Percentiles rank a stretch among this genome's conserved stretches.
phyloP scores from a whole-genome alignment of 2,888 invertebrate genomes.

The Lottia gigantea region DNA sequence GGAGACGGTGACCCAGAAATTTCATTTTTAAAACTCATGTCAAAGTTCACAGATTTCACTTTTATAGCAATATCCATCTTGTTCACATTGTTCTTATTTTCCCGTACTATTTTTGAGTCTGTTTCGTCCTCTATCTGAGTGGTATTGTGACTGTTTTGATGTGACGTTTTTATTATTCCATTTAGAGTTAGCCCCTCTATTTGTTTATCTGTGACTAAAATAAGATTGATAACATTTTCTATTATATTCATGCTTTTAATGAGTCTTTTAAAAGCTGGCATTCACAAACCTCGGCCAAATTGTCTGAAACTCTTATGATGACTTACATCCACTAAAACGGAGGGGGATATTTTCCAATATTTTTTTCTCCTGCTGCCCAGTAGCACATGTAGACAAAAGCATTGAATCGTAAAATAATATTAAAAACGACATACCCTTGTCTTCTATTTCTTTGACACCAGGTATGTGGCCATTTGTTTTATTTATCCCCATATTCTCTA shows the following conservation, averaged over 20 bases:
- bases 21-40: neutral
- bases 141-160: neutral
- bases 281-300: too few species aligned
- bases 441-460: constrained; percentile 31
- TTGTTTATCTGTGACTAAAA: too few species aligned
- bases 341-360: too few species aligned
- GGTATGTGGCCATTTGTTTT: constrained; percentile 32
- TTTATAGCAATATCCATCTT: neutral
- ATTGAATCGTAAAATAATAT: too few species aligned
- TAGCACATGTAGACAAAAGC: too few species aligned
- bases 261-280: too few species aligned
- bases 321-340: too few species aligned
- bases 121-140: neutral
- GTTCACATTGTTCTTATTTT: constrained; percentile 11
- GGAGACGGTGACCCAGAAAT: neutral
- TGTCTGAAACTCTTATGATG: too few species aligned
- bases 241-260: too few species aligned
- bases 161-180: constrained; percentile 13
- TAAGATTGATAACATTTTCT: too few species aligned
- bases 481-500: constrained; percentile 32
- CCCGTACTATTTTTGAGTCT: neutral
- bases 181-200: constrained; percentile 4
- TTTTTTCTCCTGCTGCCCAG: too few species aligned
- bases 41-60: constrained; percentile 7
- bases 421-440: constrained; percentile 16